Evolutionary conservation across 2,797 vertebrate species (phyloP).

Genomic region (Microcaecilia unicolor): DNA sequence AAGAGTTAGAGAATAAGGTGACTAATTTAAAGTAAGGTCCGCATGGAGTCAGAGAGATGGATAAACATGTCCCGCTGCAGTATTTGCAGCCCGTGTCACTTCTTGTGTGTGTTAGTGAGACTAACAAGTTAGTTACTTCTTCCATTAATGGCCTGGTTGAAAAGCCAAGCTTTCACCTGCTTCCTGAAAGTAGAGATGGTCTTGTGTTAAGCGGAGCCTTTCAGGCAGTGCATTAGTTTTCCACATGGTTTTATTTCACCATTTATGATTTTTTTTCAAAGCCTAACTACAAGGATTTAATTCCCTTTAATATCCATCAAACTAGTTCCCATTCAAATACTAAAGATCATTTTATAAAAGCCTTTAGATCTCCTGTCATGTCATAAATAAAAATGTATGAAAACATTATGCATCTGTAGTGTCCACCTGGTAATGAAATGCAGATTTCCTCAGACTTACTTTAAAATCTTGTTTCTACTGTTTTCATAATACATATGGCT

Average conservation of each 20-base stretch:
- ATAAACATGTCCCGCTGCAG: too few relatives aligned
- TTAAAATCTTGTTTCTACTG: slow-evolving; percentile 71
- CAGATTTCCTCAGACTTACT: slow-evolving; percentile 82
- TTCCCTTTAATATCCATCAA: slow-evolving; percentile 82
- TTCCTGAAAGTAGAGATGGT: too few relatives aligned
- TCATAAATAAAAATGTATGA: slow-evolving; percentile 98
- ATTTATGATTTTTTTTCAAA: slow-evolving; percentile 94
- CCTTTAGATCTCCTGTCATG: slow-evolving; percentile 96
- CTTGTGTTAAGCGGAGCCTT: too few relatives aligned
- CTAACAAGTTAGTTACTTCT: too few relatives aligned
- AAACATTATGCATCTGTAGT: slow-evolving; percentile 78
- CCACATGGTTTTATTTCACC: slow-evolving; percentile 96
- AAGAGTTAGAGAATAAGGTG: too few relatives aligned
- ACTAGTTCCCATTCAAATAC: slow-evolving; percentile 94
- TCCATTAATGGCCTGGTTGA: too few relatives aligned
- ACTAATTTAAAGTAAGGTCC: too few relatives aligned
- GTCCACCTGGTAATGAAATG: slow-evolving; percentile 98
- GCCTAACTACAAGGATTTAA: slow-evolving; percentile 84
- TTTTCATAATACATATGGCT: slow-evolving; percentile 62
- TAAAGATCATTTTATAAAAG: slow-evolving; percentile 91
- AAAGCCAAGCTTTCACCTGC: too few relatives aligned
- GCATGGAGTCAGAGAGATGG: too few relatives aligned
- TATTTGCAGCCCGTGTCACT: too few relatives aligned
- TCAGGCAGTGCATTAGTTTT: too few relatives aligned
- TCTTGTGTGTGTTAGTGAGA: too few relatives aligned